A percentile compares a stretch with the other conserved stretches of the same genome.
phyloP scores from a whole-genome alignment of 2,888 invertebrate genomes.

The Fragum sueziense region DNA sequence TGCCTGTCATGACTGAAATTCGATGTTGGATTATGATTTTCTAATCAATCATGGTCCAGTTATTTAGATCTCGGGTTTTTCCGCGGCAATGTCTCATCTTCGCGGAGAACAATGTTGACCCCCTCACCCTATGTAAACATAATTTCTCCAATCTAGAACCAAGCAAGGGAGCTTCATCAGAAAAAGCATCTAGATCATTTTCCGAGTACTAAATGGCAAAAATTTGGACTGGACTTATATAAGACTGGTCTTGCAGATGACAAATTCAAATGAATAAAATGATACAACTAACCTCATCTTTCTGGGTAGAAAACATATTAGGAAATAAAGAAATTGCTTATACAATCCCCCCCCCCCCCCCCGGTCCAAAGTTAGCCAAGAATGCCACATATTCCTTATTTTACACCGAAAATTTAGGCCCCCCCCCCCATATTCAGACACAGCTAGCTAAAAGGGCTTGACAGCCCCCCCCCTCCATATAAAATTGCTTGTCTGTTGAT shows the following conservation, averaged over 20 bases:
- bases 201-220: neutral
- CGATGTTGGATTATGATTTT: slow-evolving; percentile 20
- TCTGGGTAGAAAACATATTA: too few species aligned
- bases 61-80: slow-evolving; percentile 14
- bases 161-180: neutral
- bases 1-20: slow-evolving; percentile 2
- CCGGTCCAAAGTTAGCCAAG: too few species aligned
- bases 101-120: neutral
- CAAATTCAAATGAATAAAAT: neutral
- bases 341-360: too few species aligned
- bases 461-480: too few species aligned
- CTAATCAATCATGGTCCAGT: slow-evolving; percentile 23
- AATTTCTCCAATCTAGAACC: slow-evolving; percentile 9
- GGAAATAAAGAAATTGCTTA: too few species aligned
- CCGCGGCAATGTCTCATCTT: slow-evolving; percentile 7
- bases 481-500: too few species aligned
- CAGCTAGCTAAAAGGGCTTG: too few species aligned
- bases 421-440: too few species aligned
- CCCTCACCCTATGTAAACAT: slow-evolving; percentile 12
- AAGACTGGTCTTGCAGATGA: neutral
- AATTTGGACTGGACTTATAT: neutral
- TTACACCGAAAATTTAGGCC: too few species aligned
- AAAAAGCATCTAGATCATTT: too few species aligned
- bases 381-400: too few species aligned
- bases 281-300: too few species aligned